phyloP scores from a whole-genome alignment of 2,888 invertebrate genomes.

The Mimas tiliae region DNA sequence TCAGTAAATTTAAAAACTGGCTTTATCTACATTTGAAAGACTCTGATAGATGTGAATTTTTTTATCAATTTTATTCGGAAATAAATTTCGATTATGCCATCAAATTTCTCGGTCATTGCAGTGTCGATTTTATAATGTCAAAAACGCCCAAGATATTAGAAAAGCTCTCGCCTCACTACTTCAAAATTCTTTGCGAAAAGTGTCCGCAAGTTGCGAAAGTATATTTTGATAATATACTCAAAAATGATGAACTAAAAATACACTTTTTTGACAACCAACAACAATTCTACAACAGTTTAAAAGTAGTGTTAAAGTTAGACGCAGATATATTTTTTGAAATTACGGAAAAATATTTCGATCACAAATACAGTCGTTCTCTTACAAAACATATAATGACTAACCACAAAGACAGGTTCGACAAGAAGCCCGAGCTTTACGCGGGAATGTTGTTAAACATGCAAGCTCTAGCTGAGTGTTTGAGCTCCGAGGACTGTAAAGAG shows the following conservation, averaged over 20 bases:
- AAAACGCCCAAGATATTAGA: slow-evolving; percentile 36
- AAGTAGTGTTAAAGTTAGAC: slow-evolving; percentile 36
- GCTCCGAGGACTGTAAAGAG: slow-evolving; percentile 41
- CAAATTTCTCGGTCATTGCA: slow-evolving; percentile 39
- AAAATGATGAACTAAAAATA: slow-evolving; percentile 30
- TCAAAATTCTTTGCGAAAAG: slow-evolving; percentile 42
- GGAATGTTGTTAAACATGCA: slow-evolving; percentile 39
- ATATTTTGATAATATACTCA: slow-evolving; percentile 35
- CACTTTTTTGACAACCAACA: slow-evolving; percentile 31
- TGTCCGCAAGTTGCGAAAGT: slow-evolving; percentile 34
- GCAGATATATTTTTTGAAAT: slow-evolving; percentile 41
- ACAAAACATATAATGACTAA: slow-evolving; percentile 42
- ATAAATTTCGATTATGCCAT: slow-evolving; percentile 35
- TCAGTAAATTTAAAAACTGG: slow-evolving; percentile 39
- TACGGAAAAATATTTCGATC: slow-evolving; percentile 40
- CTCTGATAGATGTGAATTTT: slow-evolving; percentile 35
- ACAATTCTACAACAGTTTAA: slow-evolving; percentile 31
- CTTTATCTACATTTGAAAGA: slow-evolving; percentile 36
- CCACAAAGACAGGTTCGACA: slow-evolving; percentile 38
- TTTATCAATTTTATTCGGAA: slow-evolving; percentile 39
- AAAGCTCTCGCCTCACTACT: slow-evolving; percentile 38
- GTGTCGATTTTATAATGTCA: slow-evolving; percentile 28
- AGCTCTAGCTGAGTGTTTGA: slow-evolving; percentile 38
- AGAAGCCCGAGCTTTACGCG: slow-evolving; percentile 46
- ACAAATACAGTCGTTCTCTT: slow-evolving; percentile 32